phyloP scores from a whole-genome alignment of 2,113 vertebrate species.

The Oncorhynchus tshawytscha region DNA sequence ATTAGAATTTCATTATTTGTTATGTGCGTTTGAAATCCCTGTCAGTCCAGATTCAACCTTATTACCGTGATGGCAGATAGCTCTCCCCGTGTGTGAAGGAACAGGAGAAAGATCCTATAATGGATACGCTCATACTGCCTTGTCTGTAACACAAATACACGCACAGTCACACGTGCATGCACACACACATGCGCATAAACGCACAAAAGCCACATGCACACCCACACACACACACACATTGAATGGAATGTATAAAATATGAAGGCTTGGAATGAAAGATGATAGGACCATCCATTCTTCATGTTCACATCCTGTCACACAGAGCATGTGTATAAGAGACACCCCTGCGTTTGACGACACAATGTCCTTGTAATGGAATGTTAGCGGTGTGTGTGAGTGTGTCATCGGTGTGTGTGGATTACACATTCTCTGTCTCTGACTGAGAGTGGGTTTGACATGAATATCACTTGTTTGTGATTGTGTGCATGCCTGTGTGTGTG shows the following conservation, averaged over 20 bases:
- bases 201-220: neutral
- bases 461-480: neutral
- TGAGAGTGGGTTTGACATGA: slow-evolving; percentile 5
- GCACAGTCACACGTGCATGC: slow-evolving; percentile 7
- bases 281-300: too few species aligned
- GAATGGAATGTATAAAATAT: neutral
- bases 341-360: neutral
- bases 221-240: slow-evolving; percentile 10
- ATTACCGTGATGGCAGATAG: slow-evolving; percentile 54
- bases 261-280: neutral
- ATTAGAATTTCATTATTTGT: slow-evolving; percentile 78
- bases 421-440: neutral
- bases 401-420: neutral
- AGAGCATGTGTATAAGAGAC: neutral
- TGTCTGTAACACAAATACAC: slow-evolving; percentile 13
- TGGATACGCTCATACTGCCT: slow-evolving; percentile 48
- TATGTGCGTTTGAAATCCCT: slow-evolving; percentile 69
- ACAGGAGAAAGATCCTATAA: slow-evolving; percentile 45
- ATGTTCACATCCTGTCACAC: neutral
- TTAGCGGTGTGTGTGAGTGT: neutral
- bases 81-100: slow-evolving; percentile 29
- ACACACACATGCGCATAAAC: neutral
- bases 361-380: neutral
- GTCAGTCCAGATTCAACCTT: slow-evolving; percentile 61
- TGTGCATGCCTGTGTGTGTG: neutral